phyloP scores from a whole-genome alignment of 2,888 invertebrate genomes.

The Neoaliturus tenellus region DNA sequence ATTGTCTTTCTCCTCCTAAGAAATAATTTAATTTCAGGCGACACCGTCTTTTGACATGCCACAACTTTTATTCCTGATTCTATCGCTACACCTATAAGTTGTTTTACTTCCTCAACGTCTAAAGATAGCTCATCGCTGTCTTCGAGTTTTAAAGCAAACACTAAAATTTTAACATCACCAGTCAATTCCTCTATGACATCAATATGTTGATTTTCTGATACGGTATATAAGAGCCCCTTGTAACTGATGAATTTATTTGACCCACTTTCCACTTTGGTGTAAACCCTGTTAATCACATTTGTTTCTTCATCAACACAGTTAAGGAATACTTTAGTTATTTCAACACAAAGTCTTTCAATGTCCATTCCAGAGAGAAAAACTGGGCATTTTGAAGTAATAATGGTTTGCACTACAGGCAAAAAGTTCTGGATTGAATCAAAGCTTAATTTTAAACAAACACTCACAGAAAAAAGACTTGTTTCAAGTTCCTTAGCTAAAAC shows the following conservation, averaged over 20 bases:
- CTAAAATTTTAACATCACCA: neutral
- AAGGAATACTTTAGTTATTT: conserved; percentile 50
- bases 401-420: conserved; percentile 19
- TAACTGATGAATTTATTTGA: neutral
- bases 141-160: conserved; percentile 29
- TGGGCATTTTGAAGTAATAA: conserved; percentile 39
- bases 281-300: conserved; percentile 7
- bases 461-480: neutral
- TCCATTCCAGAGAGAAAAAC: conserved; percentile 18
- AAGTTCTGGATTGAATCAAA: conserved; percentile 43
- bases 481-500: conserved; percentile 21
- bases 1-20: conserved; percentile 54
- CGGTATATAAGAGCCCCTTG: conserved; percentile 45
- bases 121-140: neutral
- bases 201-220: conserved; percentile 31
- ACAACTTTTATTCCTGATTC: conserved; percentile 36
- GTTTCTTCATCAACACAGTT: conserved; percentile 46
- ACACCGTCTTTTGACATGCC: conserved; percentile 55
- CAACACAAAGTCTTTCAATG: conserved; percentile 20
- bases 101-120: neutral
- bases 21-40: conserved; percentile 42
- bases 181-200: neutral
- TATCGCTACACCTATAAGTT: conserved; percentile 42
- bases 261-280: conserved; percentile 33
- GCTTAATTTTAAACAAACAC: conserved; percentile 13